phyloP scores from a whole-genome alignment of 2,888 invertebrate species.

The Drosophila peninsularis region DNA sequence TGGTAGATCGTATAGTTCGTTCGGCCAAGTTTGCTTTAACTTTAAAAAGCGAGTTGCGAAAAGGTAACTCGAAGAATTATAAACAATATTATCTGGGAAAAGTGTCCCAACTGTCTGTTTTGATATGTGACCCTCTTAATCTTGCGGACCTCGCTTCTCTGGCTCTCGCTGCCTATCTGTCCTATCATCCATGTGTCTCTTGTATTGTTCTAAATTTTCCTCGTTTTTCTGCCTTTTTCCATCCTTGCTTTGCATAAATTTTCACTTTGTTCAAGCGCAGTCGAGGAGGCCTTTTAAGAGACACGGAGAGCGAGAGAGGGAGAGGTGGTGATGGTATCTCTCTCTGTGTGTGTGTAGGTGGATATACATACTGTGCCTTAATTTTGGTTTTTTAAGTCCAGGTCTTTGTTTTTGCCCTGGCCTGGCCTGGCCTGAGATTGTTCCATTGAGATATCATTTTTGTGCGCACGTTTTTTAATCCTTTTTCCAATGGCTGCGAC shows the following conservation, averaged over 20 bases:
- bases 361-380: slow-evolving; percentile 37
- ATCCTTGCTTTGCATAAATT: slow-evolving; percentile 77
- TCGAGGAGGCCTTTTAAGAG: slow-evolving; percentile 28
- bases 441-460: slow-evolving; percentile 76
- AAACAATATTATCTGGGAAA: slow-evolving; percentile 51
- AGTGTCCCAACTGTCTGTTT: slow-evolving; percentile 40
- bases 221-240: slow-evolving; percentile 31
- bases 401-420: slow-evolving; percentile 46
- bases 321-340: background rate
- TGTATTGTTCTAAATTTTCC: slow-evolving; percentile 43
- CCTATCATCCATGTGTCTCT: slow-evolving; percentile 29
- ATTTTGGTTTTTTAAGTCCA: slow-evolving; percentile 42
- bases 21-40: slow-evolving; percentile 32
- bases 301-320: background rate
- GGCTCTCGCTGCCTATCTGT: slow-evolving; percentile 9
- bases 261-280: slow-evolving; percentile 66
- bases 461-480: slow-evolving; percentile 72
- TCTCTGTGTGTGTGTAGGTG: slow-evolving; percentile 6
- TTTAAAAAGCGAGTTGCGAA: slow-evolving; percentile 19
- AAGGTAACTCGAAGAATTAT: slow-evolving; percentile 32
- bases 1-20: no score
- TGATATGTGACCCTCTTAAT: slow-evolving; percentile 2
- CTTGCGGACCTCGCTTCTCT: background rate
- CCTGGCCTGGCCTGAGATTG: slow-evolving; percentile 70
- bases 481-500: slow-evolving; percentile 66